Percentiles rank a stretch among this genome's conserved stretches.
Evolutionary conservation across 1,140 invertebrate species (phyloP).

Genomic region (Ostrea edulis): DNA sequence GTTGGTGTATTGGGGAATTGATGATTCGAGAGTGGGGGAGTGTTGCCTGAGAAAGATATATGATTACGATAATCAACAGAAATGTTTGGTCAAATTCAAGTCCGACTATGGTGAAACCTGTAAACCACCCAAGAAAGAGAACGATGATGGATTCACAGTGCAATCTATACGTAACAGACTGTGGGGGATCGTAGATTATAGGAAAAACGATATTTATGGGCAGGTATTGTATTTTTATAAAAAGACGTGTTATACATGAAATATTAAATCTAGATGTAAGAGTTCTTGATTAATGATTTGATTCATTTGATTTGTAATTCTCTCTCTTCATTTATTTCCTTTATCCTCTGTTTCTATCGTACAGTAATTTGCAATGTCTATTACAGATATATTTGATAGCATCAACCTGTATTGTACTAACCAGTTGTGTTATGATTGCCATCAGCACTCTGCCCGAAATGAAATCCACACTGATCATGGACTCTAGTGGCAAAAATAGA

Average conservation of each 20-base stretch:
- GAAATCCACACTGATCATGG: not conserved
- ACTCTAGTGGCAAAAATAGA: not conserved
- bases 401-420: not conserved
- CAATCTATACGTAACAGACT: not conserved
- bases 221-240: not conserved
- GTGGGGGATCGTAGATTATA: not conserved
- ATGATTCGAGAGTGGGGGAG: not conserved
- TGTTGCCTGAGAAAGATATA: slow-evolving; percentile 32
- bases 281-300: no score
- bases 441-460: not conserved
- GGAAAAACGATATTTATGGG: not conserved
- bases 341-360: no score
- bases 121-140: not conserved
- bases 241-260: no score
- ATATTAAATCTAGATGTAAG: no score
- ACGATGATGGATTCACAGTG: not conserved
- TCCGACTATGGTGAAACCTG: not conserved
- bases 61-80: not conserved
- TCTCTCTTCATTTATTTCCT: no score
- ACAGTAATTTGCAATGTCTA: not conserved
- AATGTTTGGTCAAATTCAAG: not conserved
- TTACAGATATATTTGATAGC: not conserved
- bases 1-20: slow-evolving; percentile 40
- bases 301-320: no score
- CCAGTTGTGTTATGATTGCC: not conserved